Evolutionary conservation across 2,113 vertebrate genomes (phyloP), one percentile per base, ranked within the genome.

Genomic region (Tachysurus vachellii): DNA sequence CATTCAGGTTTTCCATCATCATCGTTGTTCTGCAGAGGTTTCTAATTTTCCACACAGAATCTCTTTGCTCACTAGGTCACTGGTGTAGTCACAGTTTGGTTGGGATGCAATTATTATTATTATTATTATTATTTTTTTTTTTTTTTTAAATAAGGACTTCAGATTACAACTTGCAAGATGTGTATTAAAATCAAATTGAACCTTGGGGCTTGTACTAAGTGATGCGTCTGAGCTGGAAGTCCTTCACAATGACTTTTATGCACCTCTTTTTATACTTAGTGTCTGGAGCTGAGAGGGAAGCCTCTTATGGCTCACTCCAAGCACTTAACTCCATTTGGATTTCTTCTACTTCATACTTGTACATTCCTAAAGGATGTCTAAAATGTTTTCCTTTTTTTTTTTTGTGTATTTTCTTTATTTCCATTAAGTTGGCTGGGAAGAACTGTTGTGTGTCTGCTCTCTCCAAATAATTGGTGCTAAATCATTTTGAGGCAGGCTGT

Each of bases 381-480:
- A 42, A 56, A 85, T 85, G 26, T 57, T 77, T 36, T 36, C 36
- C 36, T 2, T 36, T 9, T 50, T 50, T 50, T 50, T 47, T 66
- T 79, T 82, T 87, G 68, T 47, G 86, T 82, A 44, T 83, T 88
- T 36, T 87, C 84, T 19, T 75, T 79, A 71, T 75, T 80, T 84
- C 17, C 36, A 23, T 82, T 70, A 87, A 57, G 16, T 83, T 81
- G 85, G 83, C 87, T 86, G 86, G 84, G 84, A 90, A 82, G 57
- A 90, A 86, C 85, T 71, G 80, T 90, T 91, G 91, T 31, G 53
- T 82, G 79, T 85, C 92, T 89, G 88, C 90, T 82, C 56, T 86
- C 64, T 85, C 75, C 85, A 79, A 89, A 92, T 92, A 94, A 91
- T 88, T 89, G 94, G 94, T 95, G 94, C 95, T 95, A 94, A 89